These are phyloP conservation scores for Channa argus DNA, from an alignment of 2,113 vertebrate species.

Conservation along the genomic window DNA sequence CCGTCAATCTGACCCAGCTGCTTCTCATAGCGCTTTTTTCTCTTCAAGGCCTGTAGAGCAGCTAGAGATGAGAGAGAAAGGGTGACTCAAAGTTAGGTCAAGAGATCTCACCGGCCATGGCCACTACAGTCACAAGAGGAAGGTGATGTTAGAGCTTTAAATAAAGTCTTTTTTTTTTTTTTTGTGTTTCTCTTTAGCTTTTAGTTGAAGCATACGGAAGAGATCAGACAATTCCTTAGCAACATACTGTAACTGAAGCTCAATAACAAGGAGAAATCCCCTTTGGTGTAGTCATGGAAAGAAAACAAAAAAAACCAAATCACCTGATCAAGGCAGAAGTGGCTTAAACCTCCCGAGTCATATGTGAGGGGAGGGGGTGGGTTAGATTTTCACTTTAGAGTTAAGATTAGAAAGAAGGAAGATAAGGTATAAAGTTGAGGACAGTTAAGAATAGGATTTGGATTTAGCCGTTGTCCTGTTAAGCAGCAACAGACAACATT, in stretches of 20 bases:
- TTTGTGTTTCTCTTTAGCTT: too few relatives aligned
- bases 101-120: too few relatives aligned
- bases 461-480: not conserved
- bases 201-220: not conserved
- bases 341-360: conserved; percentile 32
- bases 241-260: not conserved
- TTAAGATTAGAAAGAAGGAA: not conserved
- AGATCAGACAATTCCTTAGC: not conserved
- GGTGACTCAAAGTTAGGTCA: not conserved
- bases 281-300: not conserved
- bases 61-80: conserved; percentile 72
- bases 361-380: not conserved
- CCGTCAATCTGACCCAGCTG: conserved; percentile 96
- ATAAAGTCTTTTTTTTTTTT: too few relatives aligned
- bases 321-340: not conserved
- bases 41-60: conserved; percentile 94
- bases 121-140: too few relatives aligned
- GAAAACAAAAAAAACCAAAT: not conserved
- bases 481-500: not conserved
- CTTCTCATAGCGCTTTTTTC: conserved; percentile 96
- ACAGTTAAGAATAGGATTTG: not conserved
- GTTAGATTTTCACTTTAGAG: not conserved
- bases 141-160: too few relatives aligned
- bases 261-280: not conserved
- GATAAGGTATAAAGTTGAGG: too few relatives aligned